Evolutionary conservation across 1,140 invertebrate genomes (phyloP).

Genomic region (Zophobas morio): DNA sequence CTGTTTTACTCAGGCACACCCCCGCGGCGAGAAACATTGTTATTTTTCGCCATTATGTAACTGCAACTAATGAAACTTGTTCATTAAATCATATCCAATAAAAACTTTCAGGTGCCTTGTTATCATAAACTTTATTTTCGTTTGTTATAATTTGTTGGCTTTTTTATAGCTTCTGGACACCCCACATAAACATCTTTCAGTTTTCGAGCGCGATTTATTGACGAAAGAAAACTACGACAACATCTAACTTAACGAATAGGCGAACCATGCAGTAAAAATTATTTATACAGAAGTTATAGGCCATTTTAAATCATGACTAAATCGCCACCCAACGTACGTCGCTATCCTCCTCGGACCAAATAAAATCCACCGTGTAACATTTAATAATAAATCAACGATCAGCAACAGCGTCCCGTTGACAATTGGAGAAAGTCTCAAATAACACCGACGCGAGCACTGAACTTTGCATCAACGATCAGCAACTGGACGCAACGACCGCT

Average conservation of each 20-base stretch:
- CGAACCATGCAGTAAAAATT: not conserved
- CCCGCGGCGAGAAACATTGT: not conserved
- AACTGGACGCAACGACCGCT: no score
- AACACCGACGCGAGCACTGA: no score
- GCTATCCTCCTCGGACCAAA: no score
- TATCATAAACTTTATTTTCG: slow-evolving; percentile 26
- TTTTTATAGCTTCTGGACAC: slow-evolving; percentile 7
- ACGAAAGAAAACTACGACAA: slow-evolving; percentile 5
- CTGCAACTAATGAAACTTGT: not conserved
- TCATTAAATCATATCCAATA: slow-evolving; percentile 18
- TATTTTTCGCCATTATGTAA: no score
- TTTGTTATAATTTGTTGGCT: slow-evolving; percentile 22
- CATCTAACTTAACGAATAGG: slow-evolving; percentile 1
- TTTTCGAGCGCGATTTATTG: slow-evolving; percentile 15
- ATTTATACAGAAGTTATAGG: no score
- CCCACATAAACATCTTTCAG: slow-evolving; percentile 22
- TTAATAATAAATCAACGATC: no score
- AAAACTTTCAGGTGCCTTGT: slow-evolving; percentile 14
- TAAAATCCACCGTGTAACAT: no score
- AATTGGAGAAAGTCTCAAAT: no score
- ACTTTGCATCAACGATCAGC: no score
- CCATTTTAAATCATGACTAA: no score
- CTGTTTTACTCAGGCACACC: not conserved
- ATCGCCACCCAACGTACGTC: no score
- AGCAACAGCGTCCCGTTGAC: no score